Evolutionary conservation across 2,797 vertebrate genomes (phyloP), one percentile per base, ranked within the genome.

Genomic region (Sebastes baramenuke): DNA sequence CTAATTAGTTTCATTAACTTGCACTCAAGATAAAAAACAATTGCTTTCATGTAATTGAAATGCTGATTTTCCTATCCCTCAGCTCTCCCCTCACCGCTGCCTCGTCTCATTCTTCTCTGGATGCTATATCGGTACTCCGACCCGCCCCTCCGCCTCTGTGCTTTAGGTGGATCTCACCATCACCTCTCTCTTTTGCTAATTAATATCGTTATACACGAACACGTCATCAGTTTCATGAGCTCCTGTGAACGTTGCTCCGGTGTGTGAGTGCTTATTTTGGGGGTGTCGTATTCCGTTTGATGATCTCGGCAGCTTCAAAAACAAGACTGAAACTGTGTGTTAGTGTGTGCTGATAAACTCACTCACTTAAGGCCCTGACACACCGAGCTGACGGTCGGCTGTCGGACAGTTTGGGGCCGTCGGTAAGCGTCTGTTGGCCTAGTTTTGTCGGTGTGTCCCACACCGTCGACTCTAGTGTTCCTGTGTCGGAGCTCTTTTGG

Each of bases 1-100:
- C 94, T 96, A 95, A 96, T 96, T 96, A 94, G 94, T 94, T 96
- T 95, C 94, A 96, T 96, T 96, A 96, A 95, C 94, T 94, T 94
- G 91, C 90, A 75, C 89, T 88, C 87, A 72, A 95, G 94, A 96
- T 96, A 95, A 95, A 95, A 95, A 95, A 95, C 95, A 95, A 94
- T 95, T 93, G 92, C 92, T 90, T 88, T 89, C 83, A 93, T 94
- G 91, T 94, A 95, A 96, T 95, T 96, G 95, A 96, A 96, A 95
- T 95, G 90, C 88, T 89, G 91, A 92, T 93, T 95, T 95, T 85
- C 82, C 86, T 75, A 82, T 85, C 90, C 78, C 80, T 84, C 80
- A 87, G 72, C 86, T 77, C 72, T 75, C 66, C 64, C 55, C 42
- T 75, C 80, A 69, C 75, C 8, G 4, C 80, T 29, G 71, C 62